phyloP scores from a whole-genome alignment of 2,888 invertebrate genomes.

The Cryptophagus acutangulus region DNA sequence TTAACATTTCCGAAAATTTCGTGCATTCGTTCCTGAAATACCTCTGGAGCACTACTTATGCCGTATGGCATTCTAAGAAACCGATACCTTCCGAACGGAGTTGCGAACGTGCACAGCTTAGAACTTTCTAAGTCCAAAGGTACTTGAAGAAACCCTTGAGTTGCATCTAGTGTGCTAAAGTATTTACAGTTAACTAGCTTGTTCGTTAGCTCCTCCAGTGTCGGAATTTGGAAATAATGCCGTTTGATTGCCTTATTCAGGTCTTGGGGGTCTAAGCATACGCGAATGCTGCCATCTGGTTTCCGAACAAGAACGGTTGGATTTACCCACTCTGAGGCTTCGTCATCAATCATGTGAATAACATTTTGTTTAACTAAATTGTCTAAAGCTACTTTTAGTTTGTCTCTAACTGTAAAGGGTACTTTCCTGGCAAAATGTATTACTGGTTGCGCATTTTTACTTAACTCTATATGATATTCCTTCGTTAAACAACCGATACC shows the following conservation, averaged over 20 bases:
- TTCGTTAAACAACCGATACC: too few relatives aligned
- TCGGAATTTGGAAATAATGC: constrained; percentile 14
- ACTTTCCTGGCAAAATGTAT: too few relatives aligned
- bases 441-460: too few relatives aligned
- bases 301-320: constrained; percentile 23
- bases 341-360: too few relatives aligned
- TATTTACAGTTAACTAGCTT: constrained; percentile 18
- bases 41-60: constrained; percentile 10
- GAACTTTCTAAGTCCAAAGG: constrained; percentile 17
- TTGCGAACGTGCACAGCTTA: constrained; percentile 7
- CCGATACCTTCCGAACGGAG: constrained; percentile 8
- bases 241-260: constrained; percentile 17
- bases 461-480: too few relatives aligned
- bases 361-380: too few relatives aligned
- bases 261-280: constrained; percentile 22
- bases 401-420: too few relatives aligned
- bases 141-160: constrained; percentile 25
- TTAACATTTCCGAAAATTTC: constrained; percentile 23
- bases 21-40: constrained; percentile 17
- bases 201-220: constrained; percentile 18
- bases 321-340: constrained; percentile 27
- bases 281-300: constrained; percentile 17
- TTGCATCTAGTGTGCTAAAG: constrained; percentile 23
- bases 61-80: constrained; percentile 6
- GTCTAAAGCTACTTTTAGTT: too few relatives aligned